These are phyloP conservation scores for Mus spretus DNA, from an alignment of 2,797 vertebrate genomes.

Conservation along the genomic window DNA sequence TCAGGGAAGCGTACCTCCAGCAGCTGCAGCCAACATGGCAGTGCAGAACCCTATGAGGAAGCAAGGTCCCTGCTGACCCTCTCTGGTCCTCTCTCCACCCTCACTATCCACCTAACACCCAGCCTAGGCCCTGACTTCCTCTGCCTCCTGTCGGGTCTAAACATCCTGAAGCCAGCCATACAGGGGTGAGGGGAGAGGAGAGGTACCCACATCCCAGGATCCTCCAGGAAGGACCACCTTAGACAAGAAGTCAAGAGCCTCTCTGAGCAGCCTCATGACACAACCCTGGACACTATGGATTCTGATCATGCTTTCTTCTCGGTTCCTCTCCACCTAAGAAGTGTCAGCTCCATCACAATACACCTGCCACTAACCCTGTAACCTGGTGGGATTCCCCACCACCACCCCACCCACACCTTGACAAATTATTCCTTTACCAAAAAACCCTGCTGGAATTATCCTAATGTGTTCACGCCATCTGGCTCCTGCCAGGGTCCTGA, in stretches of 20 bases:
- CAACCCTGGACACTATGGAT: neutral
- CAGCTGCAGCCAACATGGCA: neutral
- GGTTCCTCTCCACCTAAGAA: neutral
- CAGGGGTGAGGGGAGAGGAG: neutral
- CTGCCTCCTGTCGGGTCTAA: neutral
- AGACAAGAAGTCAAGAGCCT: neutral
- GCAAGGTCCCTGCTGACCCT: neutral
- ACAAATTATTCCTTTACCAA: constrained; percentile 30
- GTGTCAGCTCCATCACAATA: neutral
- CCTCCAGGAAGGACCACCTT: neutral
- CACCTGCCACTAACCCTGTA: neutral
- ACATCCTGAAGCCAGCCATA: neutral
- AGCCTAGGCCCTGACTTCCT: neutral
- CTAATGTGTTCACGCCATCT: constrained; percentile 19
- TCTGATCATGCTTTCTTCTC: neutral
- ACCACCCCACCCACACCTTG: neutral
- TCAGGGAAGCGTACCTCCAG: neutral
- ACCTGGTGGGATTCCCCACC: neutral
- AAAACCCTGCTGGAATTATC: constrained; percentile 29
- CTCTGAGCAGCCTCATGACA: neutral
- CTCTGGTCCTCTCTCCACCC: neutral
- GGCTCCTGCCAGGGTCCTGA: constrained; percentile 55
- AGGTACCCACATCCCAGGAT: neutral
- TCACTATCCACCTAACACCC: neutral
- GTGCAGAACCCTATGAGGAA: too few species aligned